Base-by-base conservation (phyloP, 1,140 invertebrate species). In the Paracyclopina nana region DNA sequence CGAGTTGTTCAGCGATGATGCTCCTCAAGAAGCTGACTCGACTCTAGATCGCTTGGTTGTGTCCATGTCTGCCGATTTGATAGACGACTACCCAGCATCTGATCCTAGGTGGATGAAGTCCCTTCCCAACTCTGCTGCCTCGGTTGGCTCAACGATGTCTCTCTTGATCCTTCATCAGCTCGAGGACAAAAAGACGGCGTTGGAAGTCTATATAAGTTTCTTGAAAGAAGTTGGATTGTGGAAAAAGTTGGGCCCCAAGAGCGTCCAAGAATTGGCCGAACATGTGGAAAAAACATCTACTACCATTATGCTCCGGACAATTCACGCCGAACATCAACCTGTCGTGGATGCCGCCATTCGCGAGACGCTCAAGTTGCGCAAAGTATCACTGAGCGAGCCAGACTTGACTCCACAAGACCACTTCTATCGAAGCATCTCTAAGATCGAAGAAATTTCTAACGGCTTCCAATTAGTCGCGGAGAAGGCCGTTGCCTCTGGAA, bases 41-140 rank as follows among this genome's bases (percentile, higher is more conserved):
- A 61, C 64, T 22, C 64, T 84, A 1, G 77, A 83, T 64, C 70
- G 70, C 46, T 65, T 77, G 22, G 75, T 83, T 31, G 61, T 79
- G n/a, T 67, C 68, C 34, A 71, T 86, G 0, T 82, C 80, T 50
- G 69, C 72, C 52, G 78, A 85, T 59, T 66, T 92, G 46, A 74
- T 90, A 40, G 80, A 92, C 63, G 86, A 92, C 66, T 76, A 78
- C 55, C 88, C 87, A 6, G 75, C 78, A 1, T 75, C 80, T 42
- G 87, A 94, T 72, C 87, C 86, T 1, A 68, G 86, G 56, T 91
- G 79, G 82, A 71, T 71, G 38, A 67, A 70, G 54, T 59, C 58
- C 11, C 46, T 60, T 6, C 59, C 59, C 45, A 46, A 60, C 42
- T 62, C 65, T 60, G 43, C 60, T 50, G 55, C 50, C 11, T 41